A percentile compares a stretch with the other conserved stretches of the same genome.
These are phyloP conservation scores for Synergus itoensis DNA, from an alignment of 2,888 invertebrate genomes.

Conservation along the genomic window DNA sequence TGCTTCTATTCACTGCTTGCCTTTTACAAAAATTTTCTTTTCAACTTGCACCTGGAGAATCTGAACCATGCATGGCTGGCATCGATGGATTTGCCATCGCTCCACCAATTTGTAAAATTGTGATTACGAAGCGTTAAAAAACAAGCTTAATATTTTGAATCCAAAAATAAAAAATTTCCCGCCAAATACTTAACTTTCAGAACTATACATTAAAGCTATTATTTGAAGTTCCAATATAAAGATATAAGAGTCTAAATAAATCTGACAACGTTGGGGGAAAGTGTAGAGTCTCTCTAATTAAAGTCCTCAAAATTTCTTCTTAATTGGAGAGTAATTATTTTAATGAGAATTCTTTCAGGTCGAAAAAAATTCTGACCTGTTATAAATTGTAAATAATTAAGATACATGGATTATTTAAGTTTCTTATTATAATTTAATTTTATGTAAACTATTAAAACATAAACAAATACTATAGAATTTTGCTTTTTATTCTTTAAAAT, in stretches of 20 bases:
- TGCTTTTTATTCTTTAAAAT: neutral
- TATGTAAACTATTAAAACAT: neutral
- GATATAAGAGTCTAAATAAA: neutral
- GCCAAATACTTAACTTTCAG: neutral
- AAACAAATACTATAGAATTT: neutral
- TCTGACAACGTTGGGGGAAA: neutral
- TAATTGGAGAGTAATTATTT: neutral
- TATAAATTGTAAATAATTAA: constrained; percentile 1
- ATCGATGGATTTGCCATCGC: constrained; percentile 87
- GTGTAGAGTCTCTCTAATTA: neutral
- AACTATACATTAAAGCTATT: neutral
- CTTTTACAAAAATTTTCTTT: constrained; percentile 87
- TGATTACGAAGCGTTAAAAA: constrained; percentile 21
- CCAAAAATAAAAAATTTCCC: neutral
- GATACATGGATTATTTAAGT: neutral
- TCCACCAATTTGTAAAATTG: constrained; percentile 54
- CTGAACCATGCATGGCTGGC: constrained; percentile 82
- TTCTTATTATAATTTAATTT: neutral
- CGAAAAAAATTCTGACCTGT: too few relatives aligned
- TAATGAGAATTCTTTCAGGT: too few relatives aligned
- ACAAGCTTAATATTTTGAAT: neutral
- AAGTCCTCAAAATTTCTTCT: neutral
- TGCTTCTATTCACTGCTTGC: constrained; percentile 86
- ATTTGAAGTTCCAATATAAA: too few relatives aligned
- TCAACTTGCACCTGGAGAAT: constrained; percentile 81